Evolutionary conservation across 2,113 vertebrate genomes (phyloP).

Genomic region (Bothrops jararaca): DNA sequence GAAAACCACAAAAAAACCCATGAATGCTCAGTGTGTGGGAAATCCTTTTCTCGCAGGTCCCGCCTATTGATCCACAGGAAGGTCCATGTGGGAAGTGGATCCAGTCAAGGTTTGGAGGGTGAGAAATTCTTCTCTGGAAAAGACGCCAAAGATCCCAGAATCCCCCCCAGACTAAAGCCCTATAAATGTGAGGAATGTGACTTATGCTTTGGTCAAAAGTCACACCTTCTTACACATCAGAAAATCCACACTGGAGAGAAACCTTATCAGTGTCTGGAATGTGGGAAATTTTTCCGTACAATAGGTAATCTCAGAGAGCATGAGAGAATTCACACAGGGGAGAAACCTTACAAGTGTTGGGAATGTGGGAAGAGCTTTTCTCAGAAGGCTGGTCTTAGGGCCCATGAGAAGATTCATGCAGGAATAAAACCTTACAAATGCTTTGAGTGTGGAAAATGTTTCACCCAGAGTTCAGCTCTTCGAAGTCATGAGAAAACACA

Average conservation of each 20-base stretch:
- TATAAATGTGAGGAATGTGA: not conserved
- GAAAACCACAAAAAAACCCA: not conserved
- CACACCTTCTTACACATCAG: not conserved
- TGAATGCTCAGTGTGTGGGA: not conserved
- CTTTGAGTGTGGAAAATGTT: not conserved
- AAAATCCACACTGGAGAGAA: not conserved
- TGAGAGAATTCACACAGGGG: not conserved
- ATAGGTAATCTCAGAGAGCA: not conserved
- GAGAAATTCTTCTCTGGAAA: not conserved
- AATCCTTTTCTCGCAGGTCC: not conserved
- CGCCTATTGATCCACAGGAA: not conserved
- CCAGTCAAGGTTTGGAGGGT: not conserved
- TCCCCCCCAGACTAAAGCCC: not conserved
- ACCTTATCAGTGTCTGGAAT: not conserved
- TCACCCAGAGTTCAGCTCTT: not conserved
- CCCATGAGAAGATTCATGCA: not conserved
- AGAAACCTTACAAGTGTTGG: not conserved
- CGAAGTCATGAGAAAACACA: not conserved
- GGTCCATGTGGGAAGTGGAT: not conserved
- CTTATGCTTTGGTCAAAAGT: not conserved
- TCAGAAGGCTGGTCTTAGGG: rapidly evolving
- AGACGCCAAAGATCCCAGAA: not conserved
- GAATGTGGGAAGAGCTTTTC: not conserved
- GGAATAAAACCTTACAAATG: not conserved
- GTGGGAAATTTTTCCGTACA: not conserved